Conservation (phyloP, 2,797 vertebrate species). For the Takifugu rubripes region DNA sequence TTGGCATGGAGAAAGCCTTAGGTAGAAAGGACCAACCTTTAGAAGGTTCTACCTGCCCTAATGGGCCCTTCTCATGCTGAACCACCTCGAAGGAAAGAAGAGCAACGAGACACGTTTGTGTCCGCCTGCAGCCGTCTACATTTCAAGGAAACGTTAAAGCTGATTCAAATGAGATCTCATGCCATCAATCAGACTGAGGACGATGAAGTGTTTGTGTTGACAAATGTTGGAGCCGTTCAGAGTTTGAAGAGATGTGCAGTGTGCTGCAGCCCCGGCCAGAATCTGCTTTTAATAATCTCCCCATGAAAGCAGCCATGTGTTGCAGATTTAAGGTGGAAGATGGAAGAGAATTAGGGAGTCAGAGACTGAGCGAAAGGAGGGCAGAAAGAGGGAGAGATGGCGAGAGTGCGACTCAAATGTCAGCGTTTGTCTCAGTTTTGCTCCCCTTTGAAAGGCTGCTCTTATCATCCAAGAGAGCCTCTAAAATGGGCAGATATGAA, state of each 20-base stretch:
- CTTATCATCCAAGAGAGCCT: conserved; percentile 52
- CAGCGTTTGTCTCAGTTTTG: conserved; percentile 46
- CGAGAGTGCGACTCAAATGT: conserved; percentile 43
- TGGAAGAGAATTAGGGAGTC: conserved; percentile 38
- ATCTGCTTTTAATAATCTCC: conserved; percentile 39
- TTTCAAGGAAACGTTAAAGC: no score
- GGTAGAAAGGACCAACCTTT: no score
- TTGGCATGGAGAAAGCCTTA: no score
- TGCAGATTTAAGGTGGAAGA: conserved; percentile 53
- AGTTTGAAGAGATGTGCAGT: conserved; percentile 16
- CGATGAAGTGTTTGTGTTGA: no score
- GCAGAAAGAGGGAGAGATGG: conserved; percentile 39
- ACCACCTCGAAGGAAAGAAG: no score
- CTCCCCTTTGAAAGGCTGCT: conserved; percentile 15
- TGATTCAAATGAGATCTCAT: no score
- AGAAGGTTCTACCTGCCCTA: no score
- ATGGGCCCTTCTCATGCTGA: no score
- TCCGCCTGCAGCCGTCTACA: no score
- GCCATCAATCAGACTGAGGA: no score
- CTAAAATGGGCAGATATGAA: conserved; percentile 43
- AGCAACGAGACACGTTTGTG: no score
- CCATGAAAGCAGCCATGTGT: conserved; percentile 41
- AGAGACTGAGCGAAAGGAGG: conserved; percentile 30
- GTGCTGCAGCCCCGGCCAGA: conserved; percentile 13
- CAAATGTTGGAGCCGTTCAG: conserved; percentile 11